A percentile compares a stretch with the other conserved stretches of the same genome.
Evolutionary conservation across 2,888 invertebrate genomes (phyloP).

Genomic region (Octodonta nipae): DNA sequence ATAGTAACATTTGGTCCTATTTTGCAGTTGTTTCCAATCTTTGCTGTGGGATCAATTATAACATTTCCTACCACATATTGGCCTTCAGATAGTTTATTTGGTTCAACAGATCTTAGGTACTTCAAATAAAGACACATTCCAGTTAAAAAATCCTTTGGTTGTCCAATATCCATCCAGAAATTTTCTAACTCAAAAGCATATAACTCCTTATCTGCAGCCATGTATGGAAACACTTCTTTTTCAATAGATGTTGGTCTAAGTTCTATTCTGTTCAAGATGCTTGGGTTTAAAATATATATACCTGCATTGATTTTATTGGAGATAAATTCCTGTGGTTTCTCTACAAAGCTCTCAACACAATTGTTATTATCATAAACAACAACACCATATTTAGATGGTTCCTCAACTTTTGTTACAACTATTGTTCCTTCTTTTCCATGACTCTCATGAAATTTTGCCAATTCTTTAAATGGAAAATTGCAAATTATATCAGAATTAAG

Average conservation of each 20-base stretch:
- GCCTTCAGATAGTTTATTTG: slow-evolving; percentile 57
- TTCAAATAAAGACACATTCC: slow-evolving; percentile 89
- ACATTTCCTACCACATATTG: slow-evolving; percentile 82
- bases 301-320: slow-evolving; percentile 99
- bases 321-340: slow-evolving; percentile 97
- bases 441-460: slow-evolving; percentile 78
- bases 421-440: slow-evolving; percentile 97
- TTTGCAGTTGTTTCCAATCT: slow-evolving; percentile 82
- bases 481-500: slow-evolving; percentile 98
- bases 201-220: slow-evolving; percentile 77
- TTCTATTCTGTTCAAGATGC: slow-evolving; percentile 73
- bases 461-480: slow-evolving; percentile 93
- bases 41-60: slow-evolving; percentile 82
- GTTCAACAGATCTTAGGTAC: slow-evolving; percentile 65
- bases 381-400: slow-evolving; percentile 98
- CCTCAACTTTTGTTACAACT: slow-evolving; percentile 95
- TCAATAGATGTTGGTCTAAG: slow-evolving; percentile 93
- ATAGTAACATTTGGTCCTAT: slow-evolving; percentile 99
- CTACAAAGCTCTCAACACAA: slow-evolving; percentile 84
- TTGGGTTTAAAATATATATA: slow-evolving; percentile 90
- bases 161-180: slow-evolving; percentile 99
- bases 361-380: slow-evolving; percentile 86
- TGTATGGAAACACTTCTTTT: slow-evolving; percentile 92
- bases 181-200: slow-evolving; percentile 89
- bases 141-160: slow-evolving; percentile 94